Evolutionary conservation across 2,113 vertebrate genomes (phyloP).

Genomic region (Pterocles orientalis): DNA sequence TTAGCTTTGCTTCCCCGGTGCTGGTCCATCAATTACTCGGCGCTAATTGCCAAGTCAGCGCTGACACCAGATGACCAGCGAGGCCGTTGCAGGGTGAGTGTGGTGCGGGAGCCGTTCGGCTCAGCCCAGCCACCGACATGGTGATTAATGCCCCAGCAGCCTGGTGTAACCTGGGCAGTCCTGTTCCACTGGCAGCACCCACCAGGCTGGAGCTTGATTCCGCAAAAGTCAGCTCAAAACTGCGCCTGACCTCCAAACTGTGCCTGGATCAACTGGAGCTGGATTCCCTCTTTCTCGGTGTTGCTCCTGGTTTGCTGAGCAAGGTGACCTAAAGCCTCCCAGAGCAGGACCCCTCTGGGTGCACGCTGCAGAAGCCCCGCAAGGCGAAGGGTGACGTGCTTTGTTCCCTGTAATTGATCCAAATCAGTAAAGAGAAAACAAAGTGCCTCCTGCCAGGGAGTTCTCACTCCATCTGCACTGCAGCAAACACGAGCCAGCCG

Average conservation of each 20-base stretch:
- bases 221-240: background rate
- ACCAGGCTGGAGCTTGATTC: background rate
- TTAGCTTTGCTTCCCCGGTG: background rate
- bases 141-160: background rate
- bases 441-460: background rate
- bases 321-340: background rate
- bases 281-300: background rate
- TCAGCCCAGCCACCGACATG: fast-evolving
- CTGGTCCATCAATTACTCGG: background rate
- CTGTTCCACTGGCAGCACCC: background rate
- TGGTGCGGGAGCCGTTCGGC: background rate
- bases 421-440: background rate
- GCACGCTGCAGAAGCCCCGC: background rate
- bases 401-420: background rate
- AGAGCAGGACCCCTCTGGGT: background rate
- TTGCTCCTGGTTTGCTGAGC: background rate
- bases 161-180: background rate
- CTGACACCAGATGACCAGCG: background rate
- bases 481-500: background rate
- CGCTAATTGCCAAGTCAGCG: background rate
- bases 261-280: background rate
- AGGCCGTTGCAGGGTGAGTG: fast-evolving
- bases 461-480: background rate
- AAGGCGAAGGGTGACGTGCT: background rate
- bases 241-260: background rate